A percentile compares a stretch with the other conserved stretches of the same genome.
These are phyloP conservation scores for Drosophila mayri DNA, from an alignment of 1,140 invertebrate genomes.

Conservation along the genomic window DNA sequence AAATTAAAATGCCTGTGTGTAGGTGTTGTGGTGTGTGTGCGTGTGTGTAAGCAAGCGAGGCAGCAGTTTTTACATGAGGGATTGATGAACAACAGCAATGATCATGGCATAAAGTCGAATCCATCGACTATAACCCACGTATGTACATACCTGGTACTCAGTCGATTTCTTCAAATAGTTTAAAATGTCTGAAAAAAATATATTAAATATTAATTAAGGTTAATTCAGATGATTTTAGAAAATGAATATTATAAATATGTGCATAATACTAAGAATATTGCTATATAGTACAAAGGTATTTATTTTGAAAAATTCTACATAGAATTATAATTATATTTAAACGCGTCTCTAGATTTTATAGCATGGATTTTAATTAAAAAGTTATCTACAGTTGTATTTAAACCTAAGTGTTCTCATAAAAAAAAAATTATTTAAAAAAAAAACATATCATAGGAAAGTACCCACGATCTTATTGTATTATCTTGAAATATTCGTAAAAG, in stretches of 20 bases:
- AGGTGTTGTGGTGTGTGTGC: slow-evolving; percentile 8
- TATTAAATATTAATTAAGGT: too few species aligned
- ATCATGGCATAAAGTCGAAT: neutral
- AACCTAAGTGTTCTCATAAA: neutral
- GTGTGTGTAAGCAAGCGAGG: slow-evolving; percentile 1
- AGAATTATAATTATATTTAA: too few species aligned
- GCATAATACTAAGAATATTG: neutral
- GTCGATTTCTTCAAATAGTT: neutral
- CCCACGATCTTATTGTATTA: neutral
- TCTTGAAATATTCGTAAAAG: neutral
- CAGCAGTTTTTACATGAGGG: slow-evolving; percentile 7
- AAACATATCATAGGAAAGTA: neutral
- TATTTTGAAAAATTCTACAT: too few species aligned
- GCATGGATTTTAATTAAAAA: too few species aligned
- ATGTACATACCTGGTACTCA: slow-evolving; percentile 9
- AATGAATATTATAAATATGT: neutral
- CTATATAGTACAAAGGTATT: neutral
- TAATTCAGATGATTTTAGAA: neutral
- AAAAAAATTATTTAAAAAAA: too few species aligned
- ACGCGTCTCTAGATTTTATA: too few species aligned
- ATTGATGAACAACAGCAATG: neutral
- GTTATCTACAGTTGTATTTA: neutral
- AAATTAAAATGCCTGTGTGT: slow-evolving; percentile 26
- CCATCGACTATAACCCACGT: neutral
- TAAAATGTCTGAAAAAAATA: neutral